Evolutionary conservation across 2,113 vertebrate genomes (phyloP).

Genomic region (Cettia cetti): DNA sequence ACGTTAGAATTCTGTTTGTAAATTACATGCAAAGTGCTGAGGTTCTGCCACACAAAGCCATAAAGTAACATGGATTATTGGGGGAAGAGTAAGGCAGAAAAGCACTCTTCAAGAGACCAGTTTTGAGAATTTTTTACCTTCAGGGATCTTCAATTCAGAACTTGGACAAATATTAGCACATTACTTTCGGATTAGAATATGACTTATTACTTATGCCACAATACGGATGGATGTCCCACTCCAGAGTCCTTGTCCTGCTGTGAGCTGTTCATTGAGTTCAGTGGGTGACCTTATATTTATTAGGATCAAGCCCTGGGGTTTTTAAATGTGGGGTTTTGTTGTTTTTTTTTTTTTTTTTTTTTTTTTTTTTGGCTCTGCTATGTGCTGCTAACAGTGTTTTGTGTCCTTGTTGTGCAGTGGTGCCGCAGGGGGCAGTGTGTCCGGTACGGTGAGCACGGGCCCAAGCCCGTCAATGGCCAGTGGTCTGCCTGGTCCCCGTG

Average conservation of each 20-base stretch:
- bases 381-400: background rate
- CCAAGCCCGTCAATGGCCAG: slow-evolving; percentile 86
- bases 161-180: background rate
- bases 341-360: no score
- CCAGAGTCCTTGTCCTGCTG: background rate
- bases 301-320: background rate
- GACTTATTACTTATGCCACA: background rate
- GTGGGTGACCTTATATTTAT: background rate
- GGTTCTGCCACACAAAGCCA: background rate
- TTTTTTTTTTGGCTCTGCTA: background rate
- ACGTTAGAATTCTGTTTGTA: background rate
- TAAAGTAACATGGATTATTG: background rate
- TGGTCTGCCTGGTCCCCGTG: slow-evolving; percentile 92
- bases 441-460: slow-evolving; percentile 87
- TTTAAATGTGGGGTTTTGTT: background rate
- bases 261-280: background rate
- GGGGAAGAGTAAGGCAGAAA: background rate
- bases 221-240: background rate
- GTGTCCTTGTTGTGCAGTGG: slow-evolving; percentile 80
- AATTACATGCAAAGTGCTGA: background rate
- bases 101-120: background rate
- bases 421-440: slow-evolving; percentile 95
- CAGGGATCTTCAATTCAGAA: background rate
- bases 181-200: background rate
- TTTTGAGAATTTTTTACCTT: background rate